A percentile compares a stretch with the other conserved stretches of the same genome.
Evolutionary conservation across 2,797 vertebrate species (phyloP).

Genomic region (Sphenodon punctatus): DNA sequence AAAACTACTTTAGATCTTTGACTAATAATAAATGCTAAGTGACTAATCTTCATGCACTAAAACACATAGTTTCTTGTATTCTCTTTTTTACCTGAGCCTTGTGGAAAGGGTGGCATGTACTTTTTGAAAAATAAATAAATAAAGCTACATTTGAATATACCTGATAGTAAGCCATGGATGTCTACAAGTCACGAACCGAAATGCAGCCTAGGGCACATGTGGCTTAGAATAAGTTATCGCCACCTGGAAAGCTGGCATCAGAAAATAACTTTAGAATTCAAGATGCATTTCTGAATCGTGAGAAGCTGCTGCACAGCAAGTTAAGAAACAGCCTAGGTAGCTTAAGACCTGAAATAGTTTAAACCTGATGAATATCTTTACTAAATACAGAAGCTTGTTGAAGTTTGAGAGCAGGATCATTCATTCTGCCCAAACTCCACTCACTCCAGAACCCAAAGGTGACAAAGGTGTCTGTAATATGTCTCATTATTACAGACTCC

Average conservation of each 20-base stretch:
- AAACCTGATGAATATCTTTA: neutral
- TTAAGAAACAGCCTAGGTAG: neutral
- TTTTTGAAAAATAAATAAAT: too few species aligned
- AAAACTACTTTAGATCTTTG: too few species aligned
- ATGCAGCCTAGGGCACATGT: conserved; percentile 51
- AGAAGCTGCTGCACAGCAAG: conserved; percentile 16
- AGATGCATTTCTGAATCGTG: conserved; percentile 7
- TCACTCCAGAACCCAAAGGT: neutral
- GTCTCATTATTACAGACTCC: neutral
- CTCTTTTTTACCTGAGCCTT: too few species aligned
- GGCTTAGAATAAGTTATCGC: conserved; percentile 50
- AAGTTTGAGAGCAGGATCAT: neutral
- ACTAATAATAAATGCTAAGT: too few species aligned
- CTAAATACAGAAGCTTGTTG: neutral
- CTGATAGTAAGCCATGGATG: conserved; percentile 31
- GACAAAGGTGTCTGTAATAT: neutral
- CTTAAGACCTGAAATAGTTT: neutral
- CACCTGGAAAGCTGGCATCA: conserved; percentile 52
- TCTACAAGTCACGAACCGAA: conserved; percentile 42
- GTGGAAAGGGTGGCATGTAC: too few species aligned
- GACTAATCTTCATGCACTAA: too few species aligned
- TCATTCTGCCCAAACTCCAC: neutral
- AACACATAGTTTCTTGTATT: too few species aligned
- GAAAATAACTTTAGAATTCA: conserved; percentile 20
- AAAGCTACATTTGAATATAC: conserved; percentile 36